Conservation (phyloP, 2,797 vertebrate species). For the Scyliorhinus canicula region DNA sequence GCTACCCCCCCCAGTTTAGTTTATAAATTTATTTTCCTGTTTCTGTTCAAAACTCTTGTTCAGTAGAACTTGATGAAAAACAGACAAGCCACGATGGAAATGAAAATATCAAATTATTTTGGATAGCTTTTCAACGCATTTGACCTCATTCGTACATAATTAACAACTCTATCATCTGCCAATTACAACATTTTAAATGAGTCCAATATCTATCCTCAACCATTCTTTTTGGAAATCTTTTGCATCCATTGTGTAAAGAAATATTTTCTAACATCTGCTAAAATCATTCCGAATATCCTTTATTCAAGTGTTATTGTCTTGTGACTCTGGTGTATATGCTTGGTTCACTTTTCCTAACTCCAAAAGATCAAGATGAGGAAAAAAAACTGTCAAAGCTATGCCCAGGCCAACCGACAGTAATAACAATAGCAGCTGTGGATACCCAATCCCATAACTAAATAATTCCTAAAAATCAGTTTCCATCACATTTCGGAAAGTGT, state of each 20-base stretch:
- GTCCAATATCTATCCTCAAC: not conserved
- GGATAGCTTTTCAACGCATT: not conserved
- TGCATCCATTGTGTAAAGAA: not conserved
- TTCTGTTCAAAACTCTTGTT: not conserved
- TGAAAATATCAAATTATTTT: not conserved
- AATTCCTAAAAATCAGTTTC: not conserved
- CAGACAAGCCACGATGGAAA: not conserved
- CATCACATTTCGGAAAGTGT: not conserved
- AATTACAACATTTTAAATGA: not conserved
- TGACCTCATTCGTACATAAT: not conserved
- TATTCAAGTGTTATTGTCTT: not conserved
- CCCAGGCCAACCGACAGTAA: not conserved
- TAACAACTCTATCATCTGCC: not conserved
- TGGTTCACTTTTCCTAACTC: not conserved
- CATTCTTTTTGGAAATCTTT: not conserved
- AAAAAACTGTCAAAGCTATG: not conserved
- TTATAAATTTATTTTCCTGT: not conserved
- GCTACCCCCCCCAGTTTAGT: not conserved
- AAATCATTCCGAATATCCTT: not conserved
- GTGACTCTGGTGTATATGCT: no score
- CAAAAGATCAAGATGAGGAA: not conserved
- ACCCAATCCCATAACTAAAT: not conserved
- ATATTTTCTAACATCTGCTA: not conserved
- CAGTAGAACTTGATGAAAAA: not conserved
- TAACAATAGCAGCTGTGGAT: not conserved